A percentile compares a stretch with the other conserved stretches of the same genome.
These are phyloP conservation scores for Tiliacea citrago DNA, from an alignment of 2,888 invertebrate species.

Conservation along the genomic window DNA sequence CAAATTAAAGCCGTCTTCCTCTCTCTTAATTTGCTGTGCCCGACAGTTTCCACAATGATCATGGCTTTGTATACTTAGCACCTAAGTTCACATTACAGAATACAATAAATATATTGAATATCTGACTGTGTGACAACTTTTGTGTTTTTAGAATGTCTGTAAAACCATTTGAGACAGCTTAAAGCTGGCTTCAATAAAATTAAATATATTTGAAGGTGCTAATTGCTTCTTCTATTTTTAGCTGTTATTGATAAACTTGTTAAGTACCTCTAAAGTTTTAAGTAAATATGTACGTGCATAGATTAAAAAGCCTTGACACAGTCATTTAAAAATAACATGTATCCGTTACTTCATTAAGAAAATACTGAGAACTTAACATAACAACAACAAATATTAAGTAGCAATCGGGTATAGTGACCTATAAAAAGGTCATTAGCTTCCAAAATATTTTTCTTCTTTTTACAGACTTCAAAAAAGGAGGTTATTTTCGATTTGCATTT, in stretches of 20 bases:
- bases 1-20: background rate
- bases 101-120: no score
- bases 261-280: conserved; percentile 13
- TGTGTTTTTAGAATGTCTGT: background rate
- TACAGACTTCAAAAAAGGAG: no score
- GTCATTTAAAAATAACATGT: conserved; percentile 23
- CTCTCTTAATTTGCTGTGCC: background rate
- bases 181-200: background rate
- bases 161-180: background rate
- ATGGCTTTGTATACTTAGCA: no score
- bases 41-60: background rate
- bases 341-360: conserved; percentile 11
- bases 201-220: conserved; percentile 2
- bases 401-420: background rate
- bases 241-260: conserved; percentile 29
- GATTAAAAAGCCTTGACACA: conserved; percentile 41
- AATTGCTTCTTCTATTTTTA: conserved; percentile 28
- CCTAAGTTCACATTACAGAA: no score
- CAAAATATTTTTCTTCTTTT: background rate
- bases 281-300: conserved; percentile 10
- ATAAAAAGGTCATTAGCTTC: background rate
- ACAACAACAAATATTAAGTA: background rate
- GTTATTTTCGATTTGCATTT: background rate
- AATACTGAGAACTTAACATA: conserved; percentile 14
- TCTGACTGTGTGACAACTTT: background rate